Evolutionary conservation across 2,797 vertebrate species (phyloP), one percentile per base, ranked within the genome.

Genomic region (Momotus momota): DNA sequence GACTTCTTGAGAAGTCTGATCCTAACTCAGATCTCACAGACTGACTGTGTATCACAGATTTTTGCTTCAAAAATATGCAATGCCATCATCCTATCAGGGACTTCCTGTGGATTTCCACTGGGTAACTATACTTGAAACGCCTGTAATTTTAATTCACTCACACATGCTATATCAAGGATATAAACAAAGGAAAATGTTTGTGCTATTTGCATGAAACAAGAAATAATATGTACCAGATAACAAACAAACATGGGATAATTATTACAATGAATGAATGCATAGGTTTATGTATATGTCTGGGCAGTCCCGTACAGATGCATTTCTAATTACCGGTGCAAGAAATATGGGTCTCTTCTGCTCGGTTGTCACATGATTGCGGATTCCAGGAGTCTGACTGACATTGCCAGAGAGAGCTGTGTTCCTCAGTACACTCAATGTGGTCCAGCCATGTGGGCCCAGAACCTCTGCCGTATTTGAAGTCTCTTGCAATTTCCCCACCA

Each of bases 381-480:
- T 96, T 1, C 97, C 97, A 97, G 31, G 96, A 79, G 7, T 96
- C 93, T 88, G 97, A 97, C 54, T 94, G 96, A 45, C 97, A 97
- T 0, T 96, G 88, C 97, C 97, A 97, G 71, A 97, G 77, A 0
- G 64, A 96, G 67, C 54, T 95, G 4, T 96, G 88, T 9, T 70
- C 64, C 54, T 95, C 62, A 52, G 88, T 20, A 49, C 96, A 97
- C 64, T 94, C 93, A 40, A 96, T 6, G 60, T 91, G 83, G 58
- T 96, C 96, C 77, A 97, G 73, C 97, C 97, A 97, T 0, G n/a
- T 92, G 77, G 94, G 96, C 48, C 96, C 96, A 74, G 82, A 86
- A 43, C 96, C 92, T 52, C 35, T 74, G 14, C 95, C 92, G 0
- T 92, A 94, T 20, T 46, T 25, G 35, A 95, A 91, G 45, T 93